Evolutionary conservation across 2,888 invertebrate species (phyloP).

Genomic region (Mesorhabditis spiculigera): DNA sequence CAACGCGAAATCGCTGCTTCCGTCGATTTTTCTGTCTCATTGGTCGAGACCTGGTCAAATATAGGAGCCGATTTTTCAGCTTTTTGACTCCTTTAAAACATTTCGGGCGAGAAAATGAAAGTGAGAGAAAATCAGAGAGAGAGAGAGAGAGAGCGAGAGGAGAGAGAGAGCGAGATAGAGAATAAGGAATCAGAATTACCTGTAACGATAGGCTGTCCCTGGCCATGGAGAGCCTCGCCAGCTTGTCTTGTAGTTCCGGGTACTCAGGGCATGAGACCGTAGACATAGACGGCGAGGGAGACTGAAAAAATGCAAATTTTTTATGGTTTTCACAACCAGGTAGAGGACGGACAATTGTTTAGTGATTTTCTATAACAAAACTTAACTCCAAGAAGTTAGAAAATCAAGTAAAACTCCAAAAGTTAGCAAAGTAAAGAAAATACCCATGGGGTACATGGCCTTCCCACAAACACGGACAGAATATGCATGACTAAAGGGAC

Average conservation of each 20-base stretch:
- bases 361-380: slow-evolving; percentile 1
- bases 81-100: no score
- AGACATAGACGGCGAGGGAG: slow-evolving; percentile 58
- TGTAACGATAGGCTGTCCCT: slow-evolving; percentile 83
- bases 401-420: not conserved
- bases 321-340: not conserved
- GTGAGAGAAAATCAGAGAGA: no score
- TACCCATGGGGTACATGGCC: not conserved
- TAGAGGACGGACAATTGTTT: not conserved
- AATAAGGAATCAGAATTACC: slow-evolving; percentile 58
- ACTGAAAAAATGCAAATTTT: slow-evolving; percentile 37
- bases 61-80: no score
- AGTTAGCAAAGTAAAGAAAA: not conserved
- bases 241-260: slow-evolving; percentile 74
- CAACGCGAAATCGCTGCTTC: no score
- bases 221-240: slow-evolving; percentile 80
- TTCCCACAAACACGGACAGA: not conserved
- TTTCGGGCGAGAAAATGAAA: no score
- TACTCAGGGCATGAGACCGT: slow-evolving; percentile 59
- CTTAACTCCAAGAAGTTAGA: not conserved
- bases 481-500: no score
- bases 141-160: no score
- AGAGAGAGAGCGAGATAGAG: no score
- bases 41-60: no score
- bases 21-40: no score